Evolutionary conservation across 2,888 invertebrate genomes (phyloP).

Genomic region (Rosalia funebris): DNA sequence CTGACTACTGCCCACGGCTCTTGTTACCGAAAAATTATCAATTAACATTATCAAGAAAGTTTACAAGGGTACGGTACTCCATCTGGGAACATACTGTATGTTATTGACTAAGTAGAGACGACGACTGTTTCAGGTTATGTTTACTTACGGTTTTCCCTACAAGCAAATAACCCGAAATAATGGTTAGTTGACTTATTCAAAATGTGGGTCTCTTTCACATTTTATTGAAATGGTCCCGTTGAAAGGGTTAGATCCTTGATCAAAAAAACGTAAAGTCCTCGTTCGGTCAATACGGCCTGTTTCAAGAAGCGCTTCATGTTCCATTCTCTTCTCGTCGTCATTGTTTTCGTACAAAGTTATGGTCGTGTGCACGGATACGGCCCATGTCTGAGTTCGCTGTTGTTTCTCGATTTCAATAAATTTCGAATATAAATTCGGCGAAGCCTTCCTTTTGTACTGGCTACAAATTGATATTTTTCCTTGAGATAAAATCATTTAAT

Average conservation of each 20-base stretch:
- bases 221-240: too few species aligned
- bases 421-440: not conserved
- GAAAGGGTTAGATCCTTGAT: not conserved
- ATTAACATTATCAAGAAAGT: too few species aligned
- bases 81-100: too few species aligned
- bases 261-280: not conserved
- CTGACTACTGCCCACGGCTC: too few species aligned
- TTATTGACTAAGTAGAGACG: too few species aligned
- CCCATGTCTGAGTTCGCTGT: not conserved
- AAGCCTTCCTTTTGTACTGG: not conserved
- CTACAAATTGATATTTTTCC: not conserved
- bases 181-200: too few species aligned
- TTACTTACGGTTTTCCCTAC: too few species aligned
- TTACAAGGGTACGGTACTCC: too few species aligned
- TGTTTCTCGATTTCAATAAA: not conserved
- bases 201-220: too few species aligned
- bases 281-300: not conserved
- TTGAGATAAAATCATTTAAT: not conserved
- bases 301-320: not conserved
- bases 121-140: too few species aligned
- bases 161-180: too few species aligned
- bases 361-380: not conserved
- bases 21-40: too few species aligned
- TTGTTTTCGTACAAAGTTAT: not conserved
- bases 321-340: not conserved